Evolutionary conservation across 2,113 vertebrate species (phyloP).

Genomic region (Aegotheles bennettii): DNA sequence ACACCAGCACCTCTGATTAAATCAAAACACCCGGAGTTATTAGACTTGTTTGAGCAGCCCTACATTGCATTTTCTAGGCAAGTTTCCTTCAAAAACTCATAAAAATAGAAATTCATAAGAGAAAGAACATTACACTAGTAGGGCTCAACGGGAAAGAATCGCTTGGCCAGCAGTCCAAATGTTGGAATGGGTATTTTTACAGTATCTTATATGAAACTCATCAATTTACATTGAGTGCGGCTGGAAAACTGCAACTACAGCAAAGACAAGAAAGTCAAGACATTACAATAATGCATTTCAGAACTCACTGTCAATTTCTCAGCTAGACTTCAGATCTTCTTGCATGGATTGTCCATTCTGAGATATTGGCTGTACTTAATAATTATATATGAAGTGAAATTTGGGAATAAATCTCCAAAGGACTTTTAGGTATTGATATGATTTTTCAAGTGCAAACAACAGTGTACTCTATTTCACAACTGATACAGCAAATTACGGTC

Average conservation of each 20-base stretch:
- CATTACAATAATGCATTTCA: neutral
- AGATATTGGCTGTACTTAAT: neutral
- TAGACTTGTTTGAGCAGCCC: slow-evolving; percentile 26
- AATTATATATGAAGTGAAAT: neutral
- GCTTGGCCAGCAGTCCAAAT: slow-evolving; percentile 46
- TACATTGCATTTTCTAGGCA: slow-evolving; percentile 14
- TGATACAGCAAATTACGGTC: neutral
- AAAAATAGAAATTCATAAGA: slow-evolving; percentile 65
- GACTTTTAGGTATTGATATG: neutral
- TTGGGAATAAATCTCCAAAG: neutral
- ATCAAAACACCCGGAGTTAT: slow-evolving; percentile 8
- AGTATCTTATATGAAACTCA: slow-evolving; percentile 38
- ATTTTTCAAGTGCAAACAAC: neutral
- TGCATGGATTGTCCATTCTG: neutral
- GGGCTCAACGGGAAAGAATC: neutral
- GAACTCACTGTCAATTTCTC: slow-evolving; percentile 9
- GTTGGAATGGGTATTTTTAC: slow-evolving; percentile 39
- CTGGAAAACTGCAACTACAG: slow-evolving; percentile 27
- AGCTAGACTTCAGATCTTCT: slow-evolving; percentile 15
- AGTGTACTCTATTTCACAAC: neutral
- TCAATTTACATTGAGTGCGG: slow-evolving; percentile 40
- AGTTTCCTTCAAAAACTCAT: slow-evolving; percentile 46
- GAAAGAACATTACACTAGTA: slow-evolving; percentile 10
- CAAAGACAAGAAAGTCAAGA: slow-evolving; percentile 8
- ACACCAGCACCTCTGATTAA: neutral